Evolutionary conservation across 2,797 vertebrate genomes (phyloP), one percentile per base, ranked within the genome.

Genomic region (Lacerta bilineata): DNA sequence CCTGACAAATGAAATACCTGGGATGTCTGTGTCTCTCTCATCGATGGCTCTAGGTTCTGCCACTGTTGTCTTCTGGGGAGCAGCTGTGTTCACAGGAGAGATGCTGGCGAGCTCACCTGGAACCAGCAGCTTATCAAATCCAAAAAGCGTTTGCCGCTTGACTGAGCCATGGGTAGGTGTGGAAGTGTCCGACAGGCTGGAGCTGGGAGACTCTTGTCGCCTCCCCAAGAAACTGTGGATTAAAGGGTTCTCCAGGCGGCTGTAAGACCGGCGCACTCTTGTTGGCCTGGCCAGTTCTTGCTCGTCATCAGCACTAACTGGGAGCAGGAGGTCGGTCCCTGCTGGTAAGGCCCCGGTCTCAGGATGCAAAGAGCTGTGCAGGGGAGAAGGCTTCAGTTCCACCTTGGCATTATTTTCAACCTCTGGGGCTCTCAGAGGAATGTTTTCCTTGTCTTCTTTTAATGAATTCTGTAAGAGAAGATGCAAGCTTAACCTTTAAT

Each of bases 191-290:
- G 89, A 90, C n/a, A 90, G 85, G 1, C 87, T 55, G 0, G 39
- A 59, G 3, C 72, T 8, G 15, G 50, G 91, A 41, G 85, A 86
- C 8, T n/a, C 82, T 17, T 66, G 50, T 55, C 13, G 66, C 50
- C 72, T 81, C 13, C 78, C 41, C 10, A 88, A 39, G 33, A 90
- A 90, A 36, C 94, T 91, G 59, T 87, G 87, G 69, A 90, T 85
- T 20, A 96, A 81, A 0, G 94, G 94, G 72, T 66, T 66, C 36
- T 96, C 96, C 10, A 97, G 91, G 0, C 97, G 95, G 92, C 97
- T 97, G 83, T 98, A 98, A 4, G 97, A 98, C 0, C 97, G 96
- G 0, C 97, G 95, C 27, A 97, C 97, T 64, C 97, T 97, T 86
- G 94, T 92, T 3, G 96, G 95, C 97, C 97, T 97, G 36, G 95